Evolutionary conservation across 2,113 vertebrate species (phyloP), one percentile per base, ranked within the genome.

Genomic region (Aramus guarauna): DNA sequence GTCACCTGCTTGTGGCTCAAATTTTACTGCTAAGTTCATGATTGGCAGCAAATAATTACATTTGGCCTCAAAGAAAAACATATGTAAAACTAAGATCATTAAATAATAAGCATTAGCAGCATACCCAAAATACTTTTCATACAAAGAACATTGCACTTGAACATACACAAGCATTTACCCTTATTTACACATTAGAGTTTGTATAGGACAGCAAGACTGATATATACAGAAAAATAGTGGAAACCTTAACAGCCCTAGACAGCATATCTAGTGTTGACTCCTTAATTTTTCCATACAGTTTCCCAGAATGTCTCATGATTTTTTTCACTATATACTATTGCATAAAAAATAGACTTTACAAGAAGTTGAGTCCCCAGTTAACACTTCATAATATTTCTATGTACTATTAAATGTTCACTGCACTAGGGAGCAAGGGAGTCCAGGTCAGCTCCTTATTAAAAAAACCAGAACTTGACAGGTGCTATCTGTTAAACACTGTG

Each of bases 21-120:
- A 83, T 63, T 94, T 79, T 78, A 63, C 91, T 85, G 73, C 86
- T 84, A 76, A 86, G 59, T 89, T 90, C 11, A 55, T 41, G n/a
- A 95, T 27, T 90, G 97, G 96, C 97, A 98, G 97, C 98, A 96
- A 95, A 92, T 96, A 95, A 97, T 93, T 93, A 78, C 84, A 96
- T 90, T 69, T 83, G 88, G 97, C 96, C 88, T 96, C 80, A 88
- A 89, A 94, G n/a, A 63, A 83, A 81, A 97, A 39, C 27, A 72
- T 92, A 77, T 8, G 45, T 85, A 87, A 90, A 96, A 92, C 56
- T 86, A 92, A 90, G 77, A 84, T 96, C 79, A 91, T 97, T 97
- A 97, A 98, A 97, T 98, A 96, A 94, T 90, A 93, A 97, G 81
- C 86, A 94, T 97, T 96, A 97, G 97, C 97, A 97, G 97, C 97